These are phyloP conservation scores for Drosophila vallismaia DNA, from an alignment of 2,888 invertebrate species.

Conservation along the genomic window DNA sequence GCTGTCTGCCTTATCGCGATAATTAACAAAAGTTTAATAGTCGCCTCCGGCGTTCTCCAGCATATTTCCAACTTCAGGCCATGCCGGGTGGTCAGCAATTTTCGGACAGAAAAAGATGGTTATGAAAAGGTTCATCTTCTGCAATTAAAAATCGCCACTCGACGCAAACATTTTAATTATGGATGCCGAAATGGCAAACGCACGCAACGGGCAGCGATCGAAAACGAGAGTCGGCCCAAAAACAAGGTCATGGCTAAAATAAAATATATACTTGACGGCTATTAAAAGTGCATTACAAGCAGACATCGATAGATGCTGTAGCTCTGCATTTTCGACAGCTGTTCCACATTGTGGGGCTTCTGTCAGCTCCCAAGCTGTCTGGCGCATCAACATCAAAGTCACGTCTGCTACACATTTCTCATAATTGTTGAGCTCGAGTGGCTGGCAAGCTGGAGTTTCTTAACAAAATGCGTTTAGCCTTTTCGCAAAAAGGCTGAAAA, in stretches of 20 bases:
- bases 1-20: constrained; percentile 78
- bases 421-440: constrained; percentile 49
- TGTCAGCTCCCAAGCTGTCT: constrained; percentile 37
- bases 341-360: constrained; percentile 57
- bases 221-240: constrained; percentile 45
- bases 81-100: constrained; percentile 23
- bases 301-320: constrained; percentile 28
- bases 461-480: constrained; percentile 23
- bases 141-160: constrained; percentile 66
- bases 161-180: constrained; percentile 75
- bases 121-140: constrained; percentile 37
- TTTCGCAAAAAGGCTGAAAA: constrained; percentile 18
- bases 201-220: constrained; percentile 23
- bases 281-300: constrained; percentile 41
- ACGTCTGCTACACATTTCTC: constrained; percentile 65
- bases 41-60: constrained; percentile 39
- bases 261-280: constrained; percentile 9
- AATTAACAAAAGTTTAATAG: constrained; percentile 73
- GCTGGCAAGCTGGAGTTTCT: constrained; percentile 6
- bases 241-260: constrained; percentile 40
- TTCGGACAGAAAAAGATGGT: not conserved
- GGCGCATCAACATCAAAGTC: constrained; percentile 67
- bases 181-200: constrained; percentile 57
- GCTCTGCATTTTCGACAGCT: constrained; percentile 56
- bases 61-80: constrained; percentile 6